Percentiles rank a stretch among this genome's conserved stretches.
phyloP scores from a whole-genome alignment of 2,113 vertebrate genomes.

The Hemichromis elongatus region DNA sequence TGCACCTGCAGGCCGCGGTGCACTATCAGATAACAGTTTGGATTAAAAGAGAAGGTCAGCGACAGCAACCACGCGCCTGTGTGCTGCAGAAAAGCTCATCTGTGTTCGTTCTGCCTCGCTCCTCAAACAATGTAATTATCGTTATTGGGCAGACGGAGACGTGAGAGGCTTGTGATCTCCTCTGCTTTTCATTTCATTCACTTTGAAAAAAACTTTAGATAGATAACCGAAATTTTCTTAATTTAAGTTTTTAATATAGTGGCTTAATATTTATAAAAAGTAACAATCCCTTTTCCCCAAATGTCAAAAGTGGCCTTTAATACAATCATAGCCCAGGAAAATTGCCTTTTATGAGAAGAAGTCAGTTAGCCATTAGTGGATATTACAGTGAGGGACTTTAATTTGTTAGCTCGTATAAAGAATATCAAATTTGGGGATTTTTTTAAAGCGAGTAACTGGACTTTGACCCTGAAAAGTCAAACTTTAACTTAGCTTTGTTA shows the following conservation, averaged over 20 bases:
- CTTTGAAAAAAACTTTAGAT: background rate
- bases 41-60: conserved; percentile 35
- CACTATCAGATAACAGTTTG: conserved; percentile 3
- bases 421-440: background rate
- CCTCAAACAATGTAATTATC: background rate
- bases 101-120: background rate
- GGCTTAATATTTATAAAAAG: background rate
- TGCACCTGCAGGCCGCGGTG: background rate
- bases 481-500: background rate
- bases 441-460: background rate
- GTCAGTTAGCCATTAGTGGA: background rate
- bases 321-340: background rate
- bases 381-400: background rate
- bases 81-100: background rate
- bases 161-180: background rate
- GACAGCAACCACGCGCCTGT: background rate
- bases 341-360: background rate
- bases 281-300: background rate
- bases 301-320: background rate
- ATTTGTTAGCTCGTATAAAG: background rate
- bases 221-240: background rate
- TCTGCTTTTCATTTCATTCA: background rate
- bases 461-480: background rate
- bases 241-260: background rate
- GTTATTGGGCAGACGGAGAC: background rate